These are phyloP conservation scores for Mirounga angustirostris DNA, from an alignment of 2,113 vertebrate species.

Conservation along the genomic window DNA sequence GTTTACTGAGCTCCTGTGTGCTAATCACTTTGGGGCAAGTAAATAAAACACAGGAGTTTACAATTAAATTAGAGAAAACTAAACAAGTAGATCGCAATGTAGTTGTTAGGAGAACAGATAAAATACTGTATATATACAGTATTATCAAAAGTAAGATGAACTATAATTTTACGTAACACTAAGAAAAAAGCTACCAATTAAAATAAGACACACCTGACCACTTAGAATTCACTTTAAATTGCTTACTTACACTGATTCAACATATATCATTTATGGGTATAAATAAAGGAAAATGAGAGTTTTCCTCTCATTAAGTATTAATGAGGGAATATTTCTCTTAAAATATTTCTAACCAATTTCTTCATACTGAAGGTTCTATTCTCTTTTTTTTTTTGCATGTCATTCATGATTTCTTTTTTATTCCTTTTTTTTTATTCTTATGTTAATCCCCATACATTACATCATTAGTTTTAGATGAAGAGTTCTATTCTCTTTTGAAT, in stretches of 20 bases:
- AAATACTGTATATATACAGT: background rate
- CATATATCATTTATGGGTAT: background rate
- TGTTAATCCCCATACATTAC: too few relatives aligned
- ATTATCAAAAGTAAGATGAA: constrained; percentile 2
- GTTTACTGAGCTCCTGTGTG: background rate
- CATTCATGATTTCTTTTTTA: too few relatives aligned
- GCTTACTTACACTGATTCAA: background rate
- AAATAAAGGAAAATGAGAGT: background rate
- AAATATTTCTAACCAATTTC: constrained; percentile 12
- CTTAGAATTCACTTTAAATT: constrained; percentile 6
- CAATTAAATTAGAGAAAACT: constrained; percentile 33
- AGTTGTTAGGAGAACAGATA: constrained; percentile 13
- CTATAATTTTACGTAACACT: background rate
- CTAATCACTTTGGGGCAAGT: background rate
- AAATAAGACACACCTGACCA: background rate
- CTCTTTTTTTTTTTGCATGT: background rate
- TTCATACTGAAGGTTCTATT: background rate
- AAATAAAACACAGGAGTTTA: constrained; percentile 47
- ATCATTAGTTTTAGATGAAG: too few relatives aligned
- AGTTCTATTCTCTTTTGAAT: background rate
- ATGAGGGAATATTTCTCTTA: background rate
- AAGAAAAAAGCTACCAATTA: constrained; percentile 29
- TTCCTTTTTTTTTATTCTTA: too few relatives aligned
- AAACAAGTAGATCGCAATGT: constrained; percentile 21
- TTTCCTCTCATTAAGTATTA: too few relatives aligned